A percentile compares a stretch with the other conserved stretches of the same genome.
Evolutionary conservation across 2,113 vertebrate species (phyloP).

Genomic region (Chionomys nivalis): DNA sequence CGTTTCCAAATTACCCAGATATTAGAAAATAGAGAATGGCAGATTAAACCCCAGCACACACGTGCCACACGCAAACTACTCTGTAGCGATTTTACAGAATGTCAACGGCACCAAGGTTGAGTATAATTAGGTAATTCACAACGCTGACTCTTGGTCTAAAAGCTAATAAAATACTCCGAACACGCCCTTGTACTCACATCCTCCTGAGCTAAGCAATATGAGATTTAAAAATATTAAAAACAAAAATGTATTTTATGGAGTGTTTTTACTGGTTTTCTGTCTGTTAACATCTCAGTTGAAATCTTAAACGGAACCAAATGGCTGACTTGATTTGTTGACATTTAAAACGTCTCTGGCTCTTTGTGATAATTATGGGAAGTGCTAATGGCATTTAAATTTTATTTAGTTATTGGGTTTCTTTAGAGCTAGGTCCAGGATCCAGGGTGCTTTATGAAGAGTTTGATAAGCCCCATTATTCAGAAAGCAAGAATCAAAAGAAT

Average conservation of each 20-base stretch:
- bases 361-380: conserved; percentile 72
- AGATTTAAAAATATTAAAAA: conserved; percentile 61
- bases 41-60: conserved; percentile 26
- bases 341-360: conserved; percentile 69
- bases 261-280: conserved; percentile 64
- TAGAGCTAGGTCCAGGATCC: conserved; percentile 58
- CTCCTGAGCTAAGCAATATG: conserved; percentile 15
- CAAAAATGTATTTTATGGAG: conserved; percentile 51
- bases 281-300: conserved; percentile 65
- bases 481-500: conserved; percentile 63
- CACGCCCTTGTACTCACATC: conserved; percentile 26
- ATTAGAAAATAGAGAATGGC: conserved; percentile 51
- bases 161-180: conserved; percentile 59
- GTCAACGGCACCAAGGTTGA: not conserved
- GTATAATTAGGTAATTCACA: conserved; percentile 57
- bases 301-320: conserved; percentile 64
- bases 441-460: conserved; percentile 68
- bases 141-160: conserved; percentile 60
- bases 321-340: conserved; percentile 72
- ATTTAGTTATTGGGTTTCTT: conserved; percentile 77
- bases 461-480: conserved; percentile 75
- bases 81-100: not conserved
- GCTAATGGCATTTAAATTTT: conserved; percentile 76
- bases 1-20: conserved; percentile 45
- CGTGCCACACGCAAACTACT: conserved; percentile 19